A percentile compares a stretch with the other conserved stretches of the same genome.
These are phyloP conservation scores for Nycticebus coucang DNA, from an alignment of 2,113 vertebrate genomes.

Conservation along the genomic window DNA sequence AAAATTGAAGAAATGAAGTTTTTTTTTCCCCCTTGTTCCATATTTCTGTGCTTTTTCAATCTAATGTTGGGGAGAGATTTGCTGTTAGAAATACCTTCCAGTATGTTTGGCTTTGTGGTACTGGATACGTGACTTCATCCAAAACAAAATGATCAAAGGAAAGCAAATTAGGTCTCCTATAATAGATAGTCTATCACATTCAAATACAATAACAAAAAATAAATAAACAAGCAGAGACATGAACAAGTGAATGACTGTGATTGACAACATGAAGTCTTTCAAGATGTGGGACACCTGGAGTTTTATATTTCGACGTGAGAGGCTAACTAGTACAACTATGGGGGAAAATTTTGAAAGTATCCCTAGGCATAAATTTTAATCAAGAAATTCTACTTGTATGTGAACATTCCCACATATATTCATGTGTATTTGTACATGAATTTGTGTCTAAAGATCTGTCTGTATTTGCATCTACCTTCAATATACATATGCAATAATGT, in stretches of 20 bases:
- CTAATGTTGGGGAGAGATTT: conserved; percentile 9
- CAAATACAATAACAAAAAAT: not conserved
- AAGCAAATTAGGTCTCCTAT: not conserved
- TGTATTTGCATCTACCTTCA: not conserved
- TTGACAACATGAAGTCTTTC: not conserved
- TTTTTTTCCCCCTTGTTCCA: not conserved
- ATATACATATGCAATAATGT: not conserved
- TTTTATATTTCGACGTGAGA: not conserved
- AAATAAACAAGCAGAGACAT: not conserved
- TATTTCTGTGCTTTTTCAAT: not conserved
- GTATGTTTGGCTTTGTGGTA: not conserved
- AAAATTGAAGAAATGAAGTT: conserved; percentile 9
- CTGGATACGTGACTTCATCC: not conserved
- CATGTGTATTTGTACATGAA: not conserved
- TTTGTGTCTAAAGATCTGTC: not conserved
- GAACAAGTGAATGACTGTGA: not conserved
- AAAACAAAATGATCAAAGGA: not conserved
- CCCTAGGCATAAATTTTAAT: not conserved
- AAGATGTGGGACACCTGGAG: not conserved
- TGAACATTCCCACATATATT: not conserved
- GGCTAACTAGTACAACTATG: not conserved
- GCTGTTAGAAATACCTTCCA: not conserved
- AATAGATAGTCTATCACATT: not conserved
- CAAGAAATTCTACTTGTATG: not conserved
- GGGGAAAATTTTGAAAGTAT: not conserved